phyloP scores from a whole-genome alignment of 2,888 invertebrate species.

The Colostygia pectinataria region DNA sequence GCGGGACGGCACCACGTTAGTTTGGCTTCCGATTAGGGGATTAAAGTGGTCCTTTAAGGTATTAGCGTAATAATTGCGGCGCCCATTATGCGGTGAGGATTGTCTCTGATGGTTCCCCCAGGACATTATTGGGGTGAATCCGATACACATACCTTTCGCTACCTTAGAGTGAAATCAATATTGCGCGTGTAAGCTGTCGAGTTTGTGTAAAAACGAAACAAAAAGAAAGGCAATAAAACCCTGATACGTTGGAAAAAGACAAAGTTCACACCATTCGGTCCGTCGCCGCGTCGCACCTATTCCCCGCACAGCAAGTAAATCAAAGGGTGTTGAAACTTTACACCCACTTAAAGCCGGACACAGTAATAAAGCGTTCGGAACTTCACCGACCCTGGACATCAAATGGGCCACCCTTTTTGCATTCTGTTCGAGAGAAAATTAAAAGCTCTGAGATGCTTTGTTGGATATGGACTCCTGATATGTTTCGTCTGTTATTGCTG shows the following conservation, averaged over 20 bases:
- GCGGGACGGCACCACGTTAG: conserved; percentile 79
- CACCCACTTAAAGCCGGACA: conserved; percentile 83
- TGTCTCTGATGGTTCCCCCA: conserved; percentile 53
- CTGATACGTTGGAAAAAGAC: conserved; percentile 55
- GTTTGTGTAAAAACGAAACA: conserved; percentile 41
- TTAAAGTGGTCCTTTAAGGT: conserved; percentile 80
- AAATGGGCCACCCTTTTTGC: conserved; percentile 76
- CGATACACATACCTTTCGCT: conserved; percentile 36
- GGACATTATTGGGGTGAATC: conserved; percentile 44
- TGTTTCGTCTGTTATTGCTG: conserved; percentile 1
- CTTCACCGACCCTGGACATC: conserved; percentile 79
- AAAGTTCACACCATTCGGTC: conserved; percentile 65
- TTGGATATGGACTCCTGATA: conserved; percentile 9
- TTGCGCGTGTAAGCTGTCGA: conserved; percentile 23
- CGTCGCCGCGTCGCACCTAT: conserved; percentile 64
- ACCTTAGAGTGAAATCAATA: conserved; percentile 31
- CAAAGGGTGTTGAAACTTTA: conserved; percentile 84
- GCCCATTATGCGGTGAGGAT: conserved; percentile 72
- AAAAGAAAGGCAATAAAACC: conserved; percentile 51
- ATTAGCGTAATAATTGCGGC: conserved; percentile 79
- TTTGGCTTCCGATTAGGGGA: conserved; percentile 82
- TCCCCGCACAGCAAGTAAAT: conserved; percentile 77
- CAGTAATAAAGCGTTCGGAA: conserved; percentile 82
- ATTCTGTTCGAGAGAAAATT: conserved; percentile 73
- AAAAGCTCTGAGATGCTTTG: conserved; percentile 65